Evolutionary conservation across 2,113 vertebrate genomes (phyloP).

Genomic region (Oenanthe oenanthe): DNA sequence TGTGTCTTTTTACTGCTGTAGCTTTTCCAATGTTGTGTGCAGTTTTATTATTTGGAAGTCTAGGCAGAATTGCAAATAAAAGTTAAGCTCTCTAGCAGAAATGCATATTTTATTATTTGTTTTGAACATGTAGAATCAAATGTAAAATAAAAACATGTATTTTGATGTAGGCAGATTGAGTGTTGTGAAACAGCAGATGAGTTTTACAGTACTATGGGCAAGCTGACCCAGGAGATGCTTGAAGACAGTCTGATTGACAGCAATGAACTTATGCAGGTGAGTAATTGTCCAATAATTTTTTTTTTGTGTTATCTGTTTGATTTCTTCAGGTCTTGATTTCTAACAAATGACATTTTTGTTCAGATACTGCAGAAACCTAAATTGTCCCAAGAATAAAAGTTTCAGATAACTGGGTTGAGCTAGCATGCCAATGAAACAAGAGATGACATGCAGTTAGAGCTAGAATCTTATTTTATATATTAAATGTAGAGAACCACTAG

Average conservation of each 20-base stretch:
- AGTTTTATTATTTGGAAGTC: not conserved
- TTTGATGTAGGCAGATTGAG: slow-evolving; percentile 86
- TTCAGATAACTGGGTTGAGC: not conserved
- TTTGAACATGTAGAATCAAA: not conserved
- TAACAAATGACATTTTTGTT: not conserved
- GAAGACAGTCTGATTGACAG: slow-evolving; percentile 90
- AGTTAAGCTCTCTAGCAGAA: not conserved
- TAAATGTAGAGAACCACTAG: not conserved
- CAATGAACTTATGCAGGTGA: slow-evolving; percentile 94
- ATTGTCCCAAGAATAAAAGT: not conserved
- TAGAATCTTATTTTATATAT: not conserved
- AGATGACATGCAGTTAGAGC: not conserved
- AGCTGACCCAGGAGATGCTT: slow-evolving; percentile 95
- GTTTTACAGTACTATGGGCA: slow-evolving; percentile 97
- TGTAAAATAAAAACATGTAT: not conserved
- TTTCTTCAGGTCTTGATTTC: not conserved
- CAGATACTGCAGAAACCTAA: not conserved
- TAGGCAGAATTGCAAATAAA: not conserved
- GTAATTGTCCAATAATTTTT: not conserved
- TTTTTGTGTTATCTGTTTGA: not conserved
- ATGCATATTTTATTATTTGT: not conserved
- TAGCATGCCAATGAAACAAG: not conserved
- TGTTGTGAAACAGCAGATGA: slow-evolving; percentile 94
- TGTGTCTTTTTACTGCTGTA: not conserved
- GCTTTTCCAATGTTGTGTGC: not conserved